These are phyloP conservation scores for Lasiurus cinereus DNA, from an alignment of 2,113 vertebrate genomes.

Conservation along the genomic window DNA sequence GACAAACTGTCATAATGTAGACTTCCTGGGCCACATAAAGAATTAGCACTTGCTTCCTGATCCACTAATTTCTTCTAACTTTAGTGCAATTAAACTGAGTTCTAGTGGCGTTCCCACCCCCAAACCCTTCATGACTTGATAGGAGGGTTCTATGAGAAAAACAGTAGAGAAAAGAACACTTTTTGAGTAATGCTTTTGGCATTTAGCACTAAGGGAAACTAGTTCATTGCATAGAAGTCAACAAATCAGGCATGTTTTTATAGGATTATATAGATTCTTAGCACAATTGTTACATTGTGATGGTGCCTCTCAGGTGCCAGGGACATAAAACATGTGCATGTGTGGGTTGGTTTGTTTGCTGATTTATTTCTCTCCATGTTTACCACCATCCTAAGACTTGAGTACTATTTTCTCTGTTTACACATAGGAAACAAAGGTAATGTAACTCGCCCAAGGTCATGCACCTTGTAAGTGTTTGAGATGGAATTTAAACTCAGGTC, in stretches of 20 bases:
- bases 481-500: neutral
- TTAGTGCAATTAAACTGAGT: neutral
- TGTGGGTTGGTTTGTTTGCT: neutral
- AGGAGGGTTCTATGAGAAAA: neutral
- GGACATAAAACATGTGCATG: neutral
- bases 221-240: conserved; percentile 8
- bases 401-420: neutral
- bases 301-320: neutral
- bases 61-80: neutral
- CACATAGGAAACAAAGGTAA: neutral
- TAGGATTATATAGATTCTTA: neutral
- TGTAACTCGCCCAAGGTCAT: neutral
- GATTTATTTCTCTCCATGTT: neutral
- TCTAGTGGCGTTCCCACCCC: neutral
- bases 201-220: conserved; percentile 11
- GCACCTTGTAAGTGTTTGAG: neutral
- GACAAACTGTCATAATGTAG: neutral
- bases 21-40: neutral
- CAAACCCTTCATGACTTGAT: neutral
- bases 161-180: neutral
- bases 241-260: neutral
- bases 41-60: conserved; percentile 20
- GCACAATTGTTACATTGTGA: neutral
- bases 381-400: neutral
- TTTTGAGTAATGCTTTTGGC: neutral